phyloP scores from a whole-genome alignment of 2,888 invertebrate genomes.

The Gisinianus flammeolus region DNA sequence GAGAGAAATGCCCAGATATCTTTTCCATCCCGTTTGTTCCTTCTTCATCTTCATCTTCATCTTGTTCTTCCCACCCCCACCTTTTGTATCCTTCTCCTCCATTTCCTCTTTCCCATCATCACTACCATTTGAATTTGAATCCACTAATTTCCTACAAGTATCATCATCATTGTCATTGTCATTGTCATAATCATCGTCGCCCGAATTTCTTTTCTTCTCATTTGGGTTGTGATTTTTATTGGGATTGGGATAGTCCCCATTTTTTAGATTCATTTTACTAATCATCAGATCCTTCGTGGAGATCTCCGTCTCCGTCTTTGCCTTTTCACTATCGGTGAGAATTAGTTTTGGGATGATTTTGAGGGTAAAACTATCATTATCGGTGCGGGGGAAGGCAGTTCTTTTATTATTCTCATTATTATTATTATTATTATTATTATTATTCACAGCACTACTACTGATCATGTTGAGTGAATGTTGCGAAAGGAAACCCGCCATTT shows the following conservation, averaged over 20 bases:
- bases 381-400: background rate
- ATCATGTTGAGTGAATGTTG: too few species aligned
- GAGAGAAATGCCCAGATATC: conserved; percentile 21
- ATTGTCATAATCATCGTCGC: background rate
- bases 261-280: too few species aligned
- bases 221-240: background rate
- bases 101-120: background rate
- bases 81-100: background rate
- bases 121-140: background rate
- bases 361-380: background rate
- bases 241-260: background rate
- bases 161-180: background rate
- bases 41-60: background rate
- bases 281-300: too few species aligned
- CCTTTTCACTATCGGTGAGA: background rate
- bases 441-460: too few species aligned
- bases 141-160: too few species aligned
- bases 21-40: conserved; percentile 6
- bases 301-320: background rate
- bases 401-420: background rate
- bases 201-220: background rate
- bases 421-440: too few species aligned
- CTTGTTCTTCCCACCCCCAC: background rate
- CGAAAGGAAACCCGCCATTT: too few species aligned
- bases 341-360: background rate